These are phyloP conservation scores for Chironex yamaguchii DNA, from an alignment of 30 jellyfish, hydroid and myxozoan species.

Conservation along the genomic window DNA sequence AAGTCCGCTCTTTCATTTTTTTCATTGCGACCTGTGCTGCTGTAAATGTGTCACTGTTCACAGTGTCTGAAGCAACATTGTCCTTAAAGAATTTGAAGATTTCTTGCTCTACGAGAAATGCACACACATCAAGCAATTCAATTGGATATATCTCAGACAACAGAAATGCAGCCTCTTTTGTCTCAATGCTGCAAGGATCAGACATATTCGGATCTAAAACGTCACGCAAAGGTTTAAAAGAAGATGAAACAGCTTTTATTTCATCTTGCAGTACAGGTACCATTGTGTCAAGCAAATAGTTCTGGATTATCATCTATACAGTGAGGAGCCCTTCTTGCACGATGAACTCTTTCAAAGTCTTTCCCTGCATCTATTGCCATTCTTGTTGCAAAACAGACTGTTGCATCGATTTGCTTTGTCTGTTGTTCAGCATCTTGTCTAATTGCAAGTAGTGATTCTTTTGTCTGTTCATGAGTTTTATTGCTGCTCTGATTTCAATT, in stretches of 20 bases:
- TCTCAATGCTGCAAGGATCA: no score
- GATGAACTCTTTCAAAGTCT: neutral
- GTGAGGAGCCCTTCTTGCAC: neutral
- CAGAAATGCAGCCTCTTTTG: no score
- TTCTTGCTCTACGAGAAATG: no score
- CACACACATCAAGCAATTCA: no score
- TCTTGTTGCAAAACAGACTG: neutral
- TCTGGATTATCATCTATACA: constrained; percentile 6
- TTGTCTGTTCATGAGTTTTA: constrained; percentile 7
- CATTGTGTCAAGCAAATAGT: neutral
- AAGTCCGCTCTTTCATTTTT: no score
- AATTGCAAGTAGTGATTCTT: neutral
- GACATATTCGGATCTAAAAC: no score
- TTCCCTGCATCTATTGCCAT: neutral
- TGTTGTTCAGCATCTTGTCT: neutral
- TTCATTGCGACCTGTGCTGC: no score
- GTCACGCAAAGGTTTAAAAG: no score
- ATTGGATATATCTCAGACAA: no score
- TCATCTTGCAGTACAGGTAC: constrained; percentile 1
- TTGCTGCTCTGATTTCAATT: neutral
- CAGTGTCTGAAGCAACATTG: no score
- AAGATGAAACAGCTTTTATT: neutral
- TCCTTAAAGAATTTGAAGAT: no score
- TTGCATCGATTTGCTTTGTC: constrained; percentile 6
- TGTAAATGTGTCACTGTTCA: no score